Evolutionary conservation across 2,888 invertebrate species (phyloP), one percentile per base, ranked within the genome.

Genomic region (Ernsta delagoae): DNA sequence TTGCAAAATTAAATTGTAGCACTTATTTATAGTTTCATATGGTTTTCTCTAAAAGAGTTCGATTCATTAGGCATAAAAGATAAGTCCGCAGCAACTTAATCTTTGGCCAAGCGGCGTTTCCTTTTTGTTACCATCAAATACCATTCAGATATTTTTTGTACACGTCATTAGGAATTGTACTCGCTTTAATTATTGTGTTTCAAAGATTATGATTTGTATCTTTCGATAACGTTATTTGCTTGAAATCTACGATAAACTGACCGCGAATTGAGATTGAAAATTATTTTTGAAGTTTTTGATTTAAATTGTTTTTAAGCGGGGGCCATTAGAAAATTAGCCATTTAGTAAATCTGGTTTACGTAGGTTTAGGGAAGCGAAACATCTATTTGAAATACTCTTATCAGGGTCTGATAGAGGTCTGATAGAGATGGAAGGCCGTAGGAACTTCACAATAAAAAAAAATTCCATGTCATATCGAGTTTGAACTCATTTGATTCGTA

Each of bases 81-180:
- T 43, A 7, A 1, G 5, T 3, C 24, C 7, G 5, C 8, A 56
- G 7, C 60, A 24, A n/a, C 1, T 24, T 73, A 72, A 56, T 81
- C 82, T 79, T 64, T 80, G 78, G 12, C 41, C 53, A 31, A 61
- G 62, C 70, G 66, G 72, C 75, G 73, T 71, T 75, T 73, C 68
- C 70, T 80, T 85, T 85, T 85, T 83, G 79, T 80, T 68, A 66
- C 71, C 74, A 72, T 76, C 75, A 75, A 75, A 79, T 79, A 79
- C 75, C 79, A 81, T 83, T 83, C 80, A 81, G 78, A 73, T 75
- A 70, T 80, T 88, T 89, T 89, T 88, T 88, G 83, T 80, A 73
- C 71, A 79, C 79, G 80, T 90, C 89, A 89, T 89, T 87, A 89
- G 79, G 80, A 79, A 84, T 87, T 88, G 85, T 88, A 78, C 79